Conservation (phyloP, 2,113 vertebrate species). For the Eptesicus fuscus region DNA sequence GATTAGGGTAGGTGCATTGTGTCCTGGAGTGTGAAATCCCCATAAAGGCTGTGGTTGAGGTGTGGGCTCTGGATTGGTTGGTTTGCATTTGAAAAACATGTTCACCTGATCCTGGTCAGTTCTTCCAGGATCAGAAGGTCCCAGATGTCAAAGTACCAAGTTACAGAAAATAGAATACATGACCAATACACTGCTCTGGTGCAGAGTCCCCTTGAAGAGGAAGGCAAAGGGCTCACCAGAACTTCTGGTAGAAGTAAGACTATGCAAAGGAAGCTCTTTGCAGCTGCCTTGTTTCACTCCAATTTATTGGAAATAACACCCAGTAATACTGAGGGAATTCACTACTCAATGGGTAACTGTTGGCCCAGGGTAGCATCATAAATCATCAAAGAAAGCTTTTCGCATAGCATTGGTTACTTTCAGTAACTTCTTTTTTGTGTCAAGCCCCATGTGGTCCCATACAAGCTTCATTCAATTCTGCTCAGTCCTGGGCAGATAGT, state of each 20-base stretch:
- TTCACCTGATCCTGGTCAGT: not conserved
- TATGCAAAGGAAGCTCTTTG: not conserved
- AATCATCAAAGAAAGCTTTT: slow-evolving; percentile 84
- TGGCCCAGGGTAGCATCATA: not conserved
- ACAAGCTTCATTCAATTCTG: slow-evolving; percentile 80
- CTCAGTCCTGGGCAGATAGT: slow-evolving; percentile 83
- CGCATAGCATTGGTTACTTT: slow-evolving; percentile 85
- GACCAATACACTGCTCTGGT: not conserved
- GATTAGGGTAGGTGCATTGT: not conserved
- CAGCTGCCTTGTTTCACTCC: not conserved
- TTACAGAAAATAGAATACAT: not conserved
- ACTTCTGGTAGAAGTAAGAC: no score
- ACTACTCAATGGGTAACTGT: not conserved
- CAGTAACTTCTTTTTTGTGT: slow-evolving; percentile 85
- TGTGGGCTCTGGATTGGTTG: not conserved
- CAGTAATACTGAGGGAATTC: not conserved
- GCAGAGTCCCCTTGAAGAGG: not conserved
- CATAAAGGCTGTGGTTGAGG: not conserved
- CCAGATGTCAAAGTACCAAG: not conserved
- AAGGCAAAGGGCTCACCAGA: not conserved
- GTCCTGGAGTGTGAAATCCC: not conserved
- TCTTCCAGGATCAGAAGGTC: not conserved
- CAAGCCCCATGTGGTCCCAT: slow-evolving; percentile 78
- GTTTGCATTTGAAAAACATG: not conserved
- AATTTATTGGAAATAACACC: not conserved